phyloP scores from a whole-genome alignment of 2,797 vertebrate species.

The Lindbergichthys nudifrons region DNA sequence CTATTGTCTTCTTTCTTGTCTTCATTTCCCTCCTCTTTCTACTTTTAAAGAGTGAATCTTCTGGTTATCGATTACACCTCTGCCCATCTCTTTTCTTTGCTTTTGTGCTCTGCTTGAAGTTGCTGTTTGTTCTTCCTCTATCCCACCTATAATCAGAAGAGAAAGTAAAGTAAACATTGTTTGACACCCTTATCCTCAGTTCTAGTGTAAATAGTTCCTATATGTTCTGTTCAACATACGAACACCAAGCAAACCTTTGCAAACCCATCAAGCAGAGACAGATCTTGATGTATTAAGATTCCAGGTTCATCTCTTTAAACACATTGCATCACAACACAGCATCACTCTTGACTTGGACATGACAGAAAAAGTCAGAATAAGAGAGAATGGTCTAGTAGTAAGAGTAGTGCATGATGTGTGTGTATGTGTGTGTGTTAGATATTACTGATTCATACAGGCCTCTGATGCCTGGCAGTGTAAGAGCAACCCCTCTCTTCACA shows the following conservation, averaged over 20 bases:
- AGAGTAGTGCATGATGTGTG: conserved; percentile 13
- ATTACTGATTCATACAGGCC: conserved; percentile 59
- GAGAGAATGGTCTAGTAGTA: conserved; percentile 44
- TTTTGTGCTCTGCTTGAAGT: conserved; percentile 37
- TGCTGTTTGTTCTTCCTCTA: conserved; percentile 2
- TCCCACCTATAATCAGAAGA: conserved; percentile 27
- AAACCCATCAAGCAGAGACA: conserved; percentile 12
- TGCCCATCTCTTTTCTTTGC: conserved; percentile 25
- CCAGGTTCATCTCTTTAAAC: conserved; percentile 8
- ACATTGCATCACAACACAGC: conserved; percentile 20
- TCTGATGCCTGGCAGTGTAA: conserved; percentile 54
- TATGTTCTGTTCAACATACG: background rate
- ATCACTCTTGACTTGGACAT: conserved; percentile 23
- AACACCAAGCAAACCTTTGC: background rate
- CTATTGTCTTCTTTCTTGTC: conserved; percentile 20
- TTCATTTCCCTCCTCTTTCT: conserved; percentile 33
- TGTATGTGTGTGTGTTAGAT: conserved; percentile 25
- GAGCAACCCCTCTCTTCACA: conserved; percentile 30
- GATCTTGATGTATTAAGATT: conserved; percentile 14
- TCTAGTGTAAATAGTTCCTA: conserved; percentile 16
- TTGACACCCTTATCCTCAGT: background rate
- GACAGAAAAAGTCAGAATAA: conserved; percentile 43
- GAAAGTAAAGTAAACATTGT: background rate
- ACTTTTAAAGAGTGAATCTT: conserved; percentile 20
- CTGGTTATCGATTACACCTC: conserved; percentile 47